A percentile compares a stretch with the other conserved stretches of the same genome.
Conservation (phyloP, 1,140 invertebrate genomes). For the Pseudobourletiella spinata region DNA sequence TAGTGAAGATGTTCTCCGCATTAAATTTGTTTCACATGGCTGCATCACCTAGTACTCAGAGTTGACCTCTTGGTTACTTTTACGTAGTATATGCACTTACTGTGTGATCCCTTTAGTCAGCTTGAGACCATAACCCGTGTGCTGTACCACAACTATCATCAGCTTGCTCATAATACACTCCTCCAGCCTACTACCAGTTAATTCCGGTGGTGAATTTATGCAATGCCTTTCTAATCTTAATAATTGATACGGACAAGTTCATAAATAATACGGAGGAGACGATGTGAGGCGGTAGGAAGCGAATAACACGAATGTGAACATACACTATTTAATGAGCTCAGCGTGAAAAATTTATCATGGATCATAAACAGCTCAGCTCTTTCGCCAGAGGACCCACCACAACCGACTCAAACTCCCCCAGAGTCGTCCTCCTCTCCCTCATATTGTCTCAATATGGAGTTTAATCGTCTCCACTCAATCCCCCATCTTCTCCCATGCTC, state of each 20-base stretch:
- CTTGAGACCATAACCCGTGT: too few species aligned
- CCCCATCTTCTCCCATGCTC: too few species aligned
- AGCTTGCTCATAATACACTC: too few species aligned
- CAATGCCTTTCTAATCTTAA: slow-evolving; percentile 1
- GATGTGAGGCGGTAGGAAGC: not conserved
- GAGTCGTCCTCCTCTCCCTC: not conserved
- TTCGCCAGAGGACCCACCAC: not conserved
- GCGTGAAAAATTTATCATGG: not conserved
- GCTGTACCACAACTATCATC: too few species aligned
- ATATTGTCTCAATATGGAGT: not conserved
- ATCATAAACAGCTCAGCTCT: not conserved
- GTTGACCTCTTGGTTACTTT: too few species aligned
- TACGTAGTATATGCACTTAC: too few species aligned
- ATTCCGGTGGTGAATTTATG: not conserved
- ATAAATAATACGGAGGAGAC: not conserved
- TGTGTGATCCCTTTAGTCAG: too few species aligned
- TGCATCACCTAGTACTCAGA: not conserved
- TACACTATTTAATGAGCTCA: not conserved
- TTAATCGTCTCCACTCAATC: not conserved
- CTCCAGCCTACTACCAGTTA: not conserved
- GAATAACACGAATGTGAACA: not conserved
- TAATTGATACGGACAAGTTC: not conserved
- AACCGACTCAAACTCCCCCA: not conserved
- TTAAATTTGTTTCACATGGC: not conserved
- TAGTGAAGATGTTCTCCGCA: not conserved